phyloP scores from a whole-genome alignment of 2,888 invertebrate genomes.

The Sylvicola cinctus region DNA sequence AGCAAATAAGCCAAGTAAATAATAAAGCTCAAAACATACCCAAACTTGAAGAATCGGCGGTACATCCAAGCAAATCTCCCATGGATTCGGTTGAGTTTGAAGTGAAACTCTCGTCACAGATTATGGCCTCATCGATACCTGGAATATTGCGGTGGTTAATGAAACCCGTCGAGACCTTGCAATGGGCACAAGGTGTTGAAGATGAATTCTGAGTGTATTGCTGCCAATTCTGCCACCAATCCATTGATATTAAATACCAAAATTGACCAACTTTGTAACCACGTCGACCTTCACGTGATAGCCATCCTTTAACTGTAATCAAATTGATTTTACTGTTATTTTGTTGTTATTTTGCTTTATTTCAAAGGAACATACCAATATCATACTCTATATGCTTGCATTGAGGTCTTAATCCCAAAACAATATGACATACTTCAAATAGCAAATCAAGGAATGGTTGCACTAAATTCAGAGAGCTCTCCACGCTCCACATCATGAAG shows the following conservation, averaged over 20 bases:
- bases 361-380: constrained; percentile 30
- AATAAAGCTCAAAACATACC: too few species aligned
- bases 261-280: constrained; percentile 65
- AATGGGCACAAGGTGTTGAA: constrained; percentile 25
- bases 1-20: too few species aligned
- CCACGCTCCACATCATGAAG: constrained; percentile 73
- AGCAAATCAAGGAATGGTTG: constrained; percentile 49
- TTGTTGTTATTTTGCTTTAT: background rate
- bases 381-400: constrained; percentile 64
- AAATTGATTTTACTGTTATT: background rate
- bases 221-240: constrained; percentile 75
- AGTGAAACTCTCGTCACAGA: constrained; percentile 49
- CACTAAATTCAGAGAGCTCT: constrained; percentile 40
- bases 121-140: constrained; percentile 37
- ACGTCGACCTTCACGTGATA: constrained; percentile 52
- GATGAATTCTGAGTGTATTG: constrained; percentile 36
- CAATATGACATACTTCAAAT: constrained; percentile 70
- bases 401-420: constrained; percentile 62
- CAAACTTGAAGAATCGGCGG: constrained; percentile 31
- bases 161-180: constrained; percentile 18
- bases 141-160: constrained; percentile 4
- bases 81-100: constrained; percentile 41
- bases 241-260: constrained; percentile 70
- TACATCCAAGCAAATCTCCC: constrained; percentile 34
- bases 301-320: constrained; percentile 52